Percentiles rank a stretch among this genome's conserved stretches.
These are phyloP conservation scores for Aythya fuligula DNA, from an alignment of 2,797 vertebrate species.

Conservation along the genomic window DNA sequence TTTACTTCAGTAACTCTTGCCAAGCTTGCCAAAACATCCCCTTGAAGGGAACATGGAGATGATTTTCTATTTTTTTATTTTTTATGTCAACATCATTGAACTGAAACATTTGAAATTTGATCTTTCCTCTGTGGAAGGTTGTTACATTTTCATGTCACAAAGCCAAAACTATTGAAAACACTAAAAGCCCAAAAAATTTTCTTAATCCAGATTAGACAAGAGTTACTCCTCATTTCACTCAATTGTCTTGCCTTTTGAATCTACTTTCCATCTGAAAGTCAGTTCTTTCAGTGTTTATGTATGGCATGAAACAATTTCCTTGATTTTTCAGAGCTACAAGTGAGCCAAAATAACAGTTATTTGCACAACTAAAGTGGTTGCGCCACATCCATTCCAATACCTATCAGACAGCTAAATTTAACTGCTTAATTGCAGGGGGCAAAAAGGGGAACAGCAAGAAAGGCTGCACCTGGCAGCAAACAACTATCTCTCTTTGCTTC, in stretches of 20 bases:
- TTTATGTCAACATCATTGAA: neutral
- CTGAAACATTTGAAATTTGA: neutral
- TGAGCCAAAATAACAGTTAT: neutral
- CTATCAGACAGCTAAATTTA: conserved; percentile 54
- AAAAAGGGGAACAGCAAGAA: neutral
- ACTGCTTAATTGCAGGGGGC: neutral
- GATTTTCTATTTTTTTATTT: neutral
- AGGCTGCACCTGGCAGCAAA: conserved; percentile 32
- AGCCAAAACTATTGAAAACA: neutral
- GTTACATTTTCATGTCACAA: neutral
- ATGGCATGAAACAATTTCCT: neutral
- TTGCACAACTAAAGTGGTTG: neutral
- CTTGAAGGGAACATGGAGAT: neutral
- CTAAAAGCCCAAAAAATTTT: neutral
- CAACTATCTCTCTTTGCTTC: neutral
- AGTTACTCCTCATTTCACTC: neutral
- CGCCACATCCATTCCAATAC: conserved; percentile 22
- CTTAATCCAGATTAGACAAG: neutral
- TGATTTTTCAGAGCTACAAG: conserved; percentile 2
- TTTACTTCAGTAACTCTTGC: neutral
- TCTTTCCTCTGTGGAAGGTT: neutral
- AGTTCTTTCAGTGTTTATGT: neutral
- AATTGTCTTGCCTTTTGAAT: neutral
- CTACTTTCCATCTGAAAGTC: neutral
- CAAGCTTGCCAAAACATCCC: conserved; percentile 13